A percentile compares a stretch with the other conserved stretches of the same genome.
phyloP scores from a whole-genome alignment of 1,140 invertebrate species.

The Listronotus bonariensis region DNA sequence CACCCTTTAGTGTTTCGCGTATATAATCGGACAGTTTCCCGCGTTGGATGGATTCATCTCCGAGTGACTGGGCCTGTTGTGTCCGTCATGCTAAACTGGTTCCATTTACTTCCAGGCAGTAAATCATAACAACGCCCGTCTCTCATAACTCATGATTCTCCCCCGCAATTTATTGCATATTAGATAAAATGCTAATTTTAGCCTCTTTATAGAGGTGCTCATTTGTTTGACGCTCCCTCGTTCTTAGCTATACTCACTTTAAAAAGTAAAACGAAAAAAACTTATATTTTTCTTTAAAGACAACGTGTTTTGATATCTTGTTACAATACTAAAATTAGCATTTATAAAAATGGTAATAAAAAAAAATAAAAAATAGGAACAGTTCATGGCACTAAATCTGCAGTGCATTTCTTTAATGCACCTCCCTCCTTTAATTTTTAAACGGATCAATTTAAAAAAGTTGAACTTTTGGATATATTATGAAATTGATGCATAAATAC shows the following conservation, averaged over 20 bases:
- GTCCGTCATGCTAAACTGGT: constrained; percentile 45
- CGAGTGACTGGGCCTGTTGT: constrained; percentile 58
- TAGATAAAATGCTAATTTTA: constrained; percentile 47
- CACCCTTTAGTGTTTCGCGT: not conserved
- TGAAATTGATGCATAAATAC: no score
- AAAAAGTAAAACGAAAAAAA: no score
- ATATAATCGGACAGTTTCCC: constrained; percentile 11
- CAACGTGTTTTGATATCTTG: no score
- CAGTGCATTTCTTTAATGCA: no score
- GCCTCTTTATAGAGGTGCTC: constrained; percentile 31
- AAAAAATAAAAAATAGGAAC: no score
- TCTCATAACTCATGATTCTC: constrained; percentile 14
- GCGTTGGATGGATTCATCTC: constrained; percentile 32
- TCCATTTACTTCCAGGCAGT: constrained; percentile 40
- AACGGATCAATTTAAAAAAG: no score
- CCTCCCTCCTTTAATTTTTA: no score
- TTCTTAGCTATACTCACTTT: not conserved
- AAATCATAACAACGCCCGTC: constrained; percentile 32
- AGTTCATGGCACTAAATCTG: no score
- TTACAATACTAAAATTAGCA: no score
- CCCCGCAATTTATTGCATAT: constrained; percentile 44
- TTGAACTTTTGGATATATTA: no score
- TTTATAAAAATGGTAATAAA: no score
- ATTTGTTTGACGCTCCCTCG: constrained; percentile 26
- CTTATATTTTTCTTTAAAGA: no score